Conservation (phyloP, 2,113 vertebrate genomes). For the Saccopteryx leptura region DNA sequence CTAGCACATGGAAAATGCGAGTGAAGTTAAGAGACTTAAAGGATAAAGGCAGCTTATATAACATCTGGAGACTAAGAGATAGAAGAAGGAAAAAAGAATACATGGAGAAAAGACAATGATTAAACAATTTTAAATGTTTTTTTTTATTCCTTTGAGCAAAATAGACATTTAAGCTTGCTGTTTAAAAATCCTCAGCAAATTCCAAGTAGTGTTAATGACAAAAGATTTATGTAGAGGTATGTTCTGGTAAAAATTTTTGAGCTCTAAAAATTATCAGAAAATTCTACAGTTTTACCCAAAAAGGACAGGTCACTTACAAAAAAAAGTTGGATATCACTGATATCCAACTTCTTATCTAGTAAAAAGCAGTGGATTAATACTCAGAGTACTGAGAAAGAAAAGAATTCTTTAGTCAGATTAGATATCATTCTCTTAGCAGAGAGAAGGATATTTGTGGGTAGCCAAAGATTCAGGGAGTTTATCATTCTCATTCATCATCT, state of each 20-base stretch:
- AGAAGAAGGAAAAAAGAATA: background rate
- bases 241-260: background rate
- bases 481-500: conserved; percentile 18
- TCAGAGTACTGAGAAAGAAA: background rate
- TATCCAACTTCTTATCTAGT: background rate
- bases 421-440: background rate
- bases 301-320: background rate
- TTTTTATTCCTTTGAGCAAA: background rate
- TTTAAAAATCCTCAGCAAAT: conserved; percentile 22
- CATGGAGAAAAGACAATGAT: background rate
- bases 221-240: background rate
- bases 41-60: background rate
- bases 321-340: background rate
- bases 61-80: background rate
- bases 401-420: background rate
- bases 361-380: background rate
- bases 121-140: background rate
- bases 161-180: background rate
- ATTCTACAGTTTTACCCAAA: background rate
- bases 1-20: background rate
- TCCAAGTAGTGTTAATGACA: background rate
- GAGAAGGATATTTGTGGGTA: background rate
- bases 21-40: background rate
- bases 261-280: background rate
- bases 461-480: background rate